Evolutionary conservation across 2,888 invertebrate genomes (phyloP), one percentile per base, ranked within the genome.

Genomic region (Sminthurinus aureus): DNA sequence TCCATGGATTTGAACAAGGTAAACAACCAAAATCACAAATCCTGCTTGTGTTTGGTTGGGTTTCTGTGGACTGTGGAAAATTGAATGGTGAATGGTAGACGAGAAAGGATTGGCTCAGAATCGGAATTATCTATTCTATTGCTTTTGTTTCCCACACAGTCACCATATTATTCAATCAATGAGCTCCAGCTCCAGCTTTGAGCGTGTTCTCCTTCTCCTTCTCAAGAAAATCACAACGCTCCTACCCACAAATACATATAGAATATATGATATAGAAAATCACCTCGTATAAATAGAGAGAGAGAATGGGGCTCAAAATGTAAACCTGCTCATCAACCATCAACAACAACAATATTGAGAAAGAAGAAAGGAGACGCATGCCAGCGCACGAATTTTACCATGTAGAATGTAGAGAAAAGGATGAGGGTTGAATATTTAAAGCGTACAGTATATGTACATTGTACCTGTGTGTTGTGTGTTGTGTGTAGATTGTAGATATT

Each of bases 141-240:
- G 73, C 73, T 73, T 73, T 73, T 73, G 26, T 26, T 73, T 73
- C 73, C 73, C 73, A 73, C 73, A 73, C 73, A 73, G 73, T 24
- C 24, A 24, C 24, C 24, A 26, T 58, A 26, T 73, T 24, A 73
- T 73, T 24, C 26, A 73, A 20, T 69, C 69, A 73, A 22, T 24
- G 73, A 73, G 38, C 24, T 73, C 11, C 71, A 71, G 20, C n/a
- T 38, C 6, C 3, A 38, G 38, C 38, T 38, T 38, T 38, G 69
- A 69, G 18, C n/a, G n/a, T 24, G n/a, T n/a, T 38, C 38, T 38
- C 38, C 3, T 38, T 38, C 6, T 38, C 38, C 3, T 38, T 38
- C 38, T 38, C 38, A 38, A 38, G 38, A 38, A 38, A 38, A 38
- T 38, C 38, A 38, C 3, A 38, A 6, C 38, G 1, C 38, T 38